Base-by-base conservation (phyloP, 2,797 vertebrate genomes). In the Enteromius fasciolatus region DNA sequence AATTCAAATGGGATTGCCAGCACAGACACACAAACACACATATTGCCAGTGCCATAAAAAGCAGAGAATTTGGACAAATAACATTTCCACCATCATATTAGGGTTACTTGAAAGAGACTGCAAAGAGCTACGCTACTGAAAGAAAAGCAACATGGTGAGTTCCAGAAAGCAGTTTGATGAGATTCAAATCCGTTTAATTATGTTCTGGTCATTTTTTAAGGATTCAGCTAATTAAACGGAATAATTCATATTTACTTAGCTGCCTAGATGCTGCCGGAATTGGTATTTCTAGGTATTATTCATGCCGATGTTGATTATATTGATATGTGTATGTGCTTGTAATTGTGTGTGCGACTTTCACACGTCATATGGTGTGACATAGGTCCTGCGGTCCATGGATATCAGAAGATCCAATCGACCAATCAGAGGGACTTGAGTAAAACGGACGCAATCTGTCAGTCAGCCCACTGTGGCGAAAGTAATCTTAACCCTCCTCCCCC, bases 311-410 rank as follows among this genome's bases (percentile, higher is more conserved):
- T 68, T 70, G 78, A 86, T 83, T 59, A 52, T 52, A 79, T 83
- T 73, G 64, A 61, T 67, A 57, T 17, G 61, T 31, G 61, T 67
- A 61, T 80, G 77, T 31, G 69, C 78, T 84, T 54, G 39, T 50
- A 50, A 72, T 59, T 76, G 69, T 57, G 28, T 20, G 36, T 78
- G 14, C 61, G 31, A 59, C 33, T 70, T 83, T 52, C 28, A 68
- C 75, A 85, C 82, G 84, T 88, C 84, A 85, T 85, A 88, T 88
- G 85, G 82, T 83, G 76, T 87, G 87, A 87, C 64, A 82, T 81
- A 80, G 70, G 23, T 76, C 23, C 44, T 64, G 69, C 33, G 25
- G 76, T 31, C 54, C 73, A 74, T 1, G 33, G 61, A n/a, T 75
- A 86, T 88, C 85, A 88, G 87, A 76, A 87, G 85, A 88, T 84